Evolutionary conservation across 2,113 vertebrate genomes (phyloP), one percentile per base, ranked within the genome.

Genomic region (Sinocyclocheilus anophthalmus): DNA sequence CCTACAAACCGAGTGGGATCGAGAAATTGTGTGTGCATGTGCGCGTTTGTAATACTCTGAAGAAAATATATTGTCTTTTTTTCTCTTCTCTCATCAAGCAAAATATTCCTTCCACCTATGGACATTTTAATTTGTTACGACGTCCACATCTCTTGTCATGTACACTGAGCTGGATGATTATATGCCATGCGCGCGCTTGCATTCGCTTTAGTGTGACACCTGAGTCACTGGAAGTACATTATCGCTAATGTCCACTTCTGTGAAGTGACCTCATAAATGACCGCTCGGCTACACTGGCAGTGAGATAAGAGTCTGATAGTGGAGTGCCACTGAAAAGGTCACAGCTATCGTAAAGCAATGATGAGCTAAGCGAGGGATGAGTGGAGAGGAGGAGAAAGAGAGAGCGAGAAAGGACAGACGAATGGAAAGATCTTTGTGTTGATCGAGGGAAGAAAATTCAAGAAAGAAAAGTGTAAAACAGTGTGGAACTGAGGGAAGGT

Each of bases 1-100:
- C 91, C 91, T 90, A 92, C 93, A 92, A 92, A 92, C 84, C 85
- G 80, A 84, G 84, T 76, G 83, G 87, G 83, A 85, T 80, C 80
- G 50, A 87, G 91, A 87, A 88, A 89, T 84, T 85, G 85, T 87
- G 81, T 84, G 84, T 89, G 84, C 86, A 78, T 65, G 75, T 84
- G 76, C 88, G 84, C 59, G 76, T 87, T 81, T 26, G 85, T 84
- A 85, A 86, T 85, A 87, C 72, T 75, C 24, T 78, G 77, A 87
- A 88, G 42, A 79, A 83, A 77, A 85, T 67, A 72, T 37, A 70
- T 59, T 33, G 55, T 76, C 59, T 48, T n/a, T 76, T 50, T 33
- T 50, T 24, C 75, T 75, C 18, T 76, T 81, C 70, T 85, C 85
- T 87, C 84, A 84, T 89, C 88, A 87, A 69, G 63, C 70, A 75